Evolutionary conservation across 1,140 invertebrate genomes (phyloP), one percentile per base, ranked within the genome.

Genomic region (Drosophila virilis): DNA sequence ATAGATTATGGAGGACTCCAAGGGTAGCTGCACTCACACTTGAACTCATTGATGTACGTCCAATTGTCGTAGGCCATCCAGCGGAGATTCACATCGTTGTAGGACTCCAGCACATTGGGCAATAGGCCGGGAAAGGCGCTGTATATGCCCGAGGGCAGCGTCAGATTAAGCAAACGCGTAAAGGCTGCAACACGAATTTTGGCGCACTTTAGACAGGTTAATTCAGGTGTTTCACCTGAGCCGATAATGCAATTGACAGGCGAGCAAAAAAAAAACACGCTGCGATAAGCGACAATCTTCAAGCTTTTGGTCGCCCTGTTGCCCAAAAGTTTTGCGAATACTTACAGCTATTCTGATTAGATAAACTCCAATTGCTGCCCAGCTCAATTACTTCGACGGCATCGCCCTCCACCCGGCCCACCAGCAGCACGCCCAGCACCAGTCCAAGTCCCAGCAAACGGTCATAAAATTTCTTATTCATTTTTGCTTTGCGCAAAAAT

Each of bases 91-190:
- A 96, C 91, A 92, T 99, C 98, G 91, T 98, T 98, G 74, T 94
- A 95, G 8, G 95, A 94, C 50, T 93, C 94, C 61, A 98, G 95
- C 7, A 97, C 51, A 17, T 38, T 17, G 8, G 51, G 93, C 92
- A 97, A 94, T 12, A 70, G 62, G 0, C 37, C 17, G 32, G 58
- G 55, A 6, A 91, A 77, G 92, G 97, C 97, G 1, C 96, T 95
- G 88, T 97, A 98, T 78, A 98, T 95, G 28, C 97, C 97, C 9
- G 97, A 97, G 12, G 98, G 98, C 1, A 98, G 15, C 6, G 71
- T 55, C 37, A 75, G 59, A 94, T 96, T 60, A 6, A 86, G n/a
- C n/a, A 32, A 75, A 28, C 72, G 38, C 22, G 52, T 70, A 1
- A 84, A 32, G 40, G 74, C 73, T 80, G 68, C 48, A 58, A 74